phyloP scores from a whole-genome alignment of 1,140 invertebrate genomes.

The Scaptomyza graminum region DNA sequence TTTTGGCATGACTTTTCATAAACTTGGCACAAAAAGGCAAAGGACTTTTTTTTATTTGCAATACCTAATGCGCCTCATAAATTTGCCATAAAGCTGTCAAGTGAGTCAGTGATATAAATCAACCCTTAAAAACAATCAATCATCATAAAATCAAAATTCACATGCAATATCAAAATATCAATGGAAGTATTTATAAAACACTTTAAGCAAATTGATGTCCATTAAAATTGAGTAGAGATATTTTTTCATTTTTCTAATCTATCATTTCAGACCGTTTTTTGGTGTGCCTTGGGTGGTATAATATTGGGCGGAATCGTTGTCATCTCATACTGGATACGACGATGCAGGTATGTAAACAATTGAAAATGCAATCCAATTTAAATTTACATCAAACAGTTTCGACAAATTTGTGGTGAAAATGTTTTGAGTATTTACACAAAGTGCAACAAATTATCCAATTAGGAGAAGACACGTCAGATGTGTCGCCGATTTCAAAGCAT shows the following conservation, averaged over 20 bases:
- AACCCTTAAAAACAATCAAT: slow-evolving; percentile 17
- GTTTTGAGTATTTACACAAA: too few species aligned
- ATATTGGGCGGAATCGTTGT: slow-evolving; percentile 82
- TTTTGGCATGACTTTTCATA: neutral
- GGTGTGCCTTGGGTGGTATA: slow-evolving; percentile 83
- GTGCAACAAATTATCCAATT: slow-evolving; percentile 51
- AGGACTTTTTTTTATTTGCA: slow-evolving; percentile 3
- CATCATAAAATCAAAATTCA: slow-evolving; percentile 1
- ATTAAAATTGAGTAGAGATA: too few species aligned
- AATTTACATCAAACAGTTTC: neutral
- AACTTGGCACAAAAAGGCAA: slow-evolving; percentile 10
- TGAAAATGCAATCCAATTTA: neutral
- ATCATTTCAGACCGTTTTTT: slow-evolving; percentile 75
- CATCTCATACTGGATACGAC: slow-evolving; percentile 83
- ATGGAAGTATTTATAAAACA: too few species aligned
- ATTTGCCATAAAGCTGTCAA: slow-evolving; percentile 44
- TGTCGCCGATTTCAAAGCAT: slow-evolving; percentile 11
- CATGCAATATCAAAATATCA: neutral
- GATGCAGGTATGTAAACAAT: slow-evolving; percentile 80
- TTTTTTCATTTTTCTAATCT: neutral
- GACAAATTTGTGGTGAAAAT: too few species aligned
- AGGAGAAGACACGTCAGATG: slow-evolving; percentile 15
- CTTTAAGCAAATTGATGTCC: too few species aligned
- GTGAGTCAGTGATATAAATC: slow-evolving; percentile 28
- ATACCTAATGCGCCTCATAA: slow-evolving; percentile 45